Evolutionary conservation across 2,797 vertebrate species (phyloP).

Genomic region (Pseudochirops cupreus): DNA sequence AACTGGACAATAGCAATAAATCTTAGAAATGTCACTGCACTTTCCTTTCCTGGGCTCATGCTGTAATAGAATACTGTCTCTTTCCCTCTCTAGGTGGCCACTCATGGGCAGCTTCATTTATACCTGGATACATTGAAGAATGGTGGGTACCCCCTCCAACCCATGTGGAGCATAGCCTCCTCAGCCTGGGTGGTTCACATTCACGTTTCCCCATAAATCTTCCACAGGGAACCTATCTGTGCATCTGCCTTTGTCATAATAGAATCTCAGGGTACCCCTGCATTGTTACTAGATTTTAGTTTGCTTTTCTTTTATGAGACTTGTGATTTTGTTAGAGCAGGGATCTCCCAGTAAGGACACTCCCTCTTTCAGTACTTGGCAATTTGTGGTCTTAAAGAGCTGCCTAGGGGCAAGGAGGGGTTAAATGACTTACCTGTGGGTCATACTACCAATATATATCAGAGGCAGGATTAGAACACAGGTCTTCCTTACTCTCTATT

Average conservation of each 20-base stretch:
- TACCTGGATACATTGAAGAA: background rate
- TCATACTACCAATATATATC: background rate
- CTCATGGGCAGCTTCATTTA: background rate
- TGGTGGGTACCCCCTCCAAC: background rate
- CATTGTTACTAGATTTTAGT: background rate
- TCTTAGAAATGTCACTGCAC: conserved; percentile 57
- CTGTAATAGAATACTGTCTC: conserved; percentile 24
- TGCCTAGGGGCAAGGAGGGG: background rate
- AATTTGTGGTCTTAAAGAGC: background rate
- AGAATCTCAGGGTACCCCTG: background rate
- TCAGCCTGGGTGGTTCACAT: background rate
- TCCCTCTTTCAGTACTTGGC: background rate
- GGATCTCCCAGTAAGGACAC: background rate
- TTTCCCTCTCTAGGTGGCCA: conserved; percentile 16
- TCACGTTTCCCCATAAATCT: background rate
- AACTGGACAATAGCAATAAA: conserved; percentile 57
- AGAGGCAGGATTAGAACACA: background rate
- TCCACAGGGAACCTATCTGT: background rate
- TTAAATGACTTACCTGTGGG: background rate
- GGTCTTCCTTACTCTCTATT: background rate
- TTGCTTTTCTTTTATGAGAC: background rate
- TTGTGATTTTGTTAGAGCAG: background rate
- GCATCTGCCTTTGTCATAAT: background rate
- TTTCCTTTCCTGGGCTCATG: conserved; percentile 34
- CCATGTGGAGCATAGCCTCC: background rate